Base-by-base conservation (phyloP, 2,113 vertebrate species). In the Ptilorrhoa leucosticta region DNA sequence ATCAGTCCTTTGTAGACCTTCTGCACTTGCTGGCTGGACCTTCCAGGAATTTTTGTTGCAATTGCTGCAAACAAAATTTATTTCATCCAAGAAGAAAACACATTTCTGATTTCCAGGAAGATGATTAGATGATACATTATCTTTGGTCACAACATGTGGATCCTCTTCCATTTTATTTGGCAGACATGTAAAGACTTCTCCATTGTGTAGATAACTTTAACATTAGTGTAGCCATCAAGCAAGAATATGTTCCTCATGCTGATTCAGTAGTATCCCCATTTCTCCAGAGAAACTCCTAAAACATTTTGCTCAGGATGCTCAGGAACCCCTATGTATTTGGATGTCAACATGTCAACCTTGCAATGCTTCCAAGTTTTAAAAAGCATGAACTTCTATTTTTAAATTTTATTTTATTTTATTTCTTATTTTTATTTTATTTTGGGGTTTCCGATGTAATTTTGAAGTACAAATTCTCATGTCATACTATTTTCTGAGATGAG, bases 31-130 rank as follows among this genome's bases (percentile, higher is more conserved):
- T 75, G 18, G 50, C 21, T 70, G n/a, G 31, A 89, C 16, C 7
- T 40, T 23, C 57, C 3, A 57, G 22, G 20, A 63, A 61, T 76
- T 91, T 79, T 83, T 80, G 37, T 83, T 83, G 37, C 45, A 54
- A 37, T 21, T 37, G 65, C 68, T 45, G 63, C 28, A 80, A 83
- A 44, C 57, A 86, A 88, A 88, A 77, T 44, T 42, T 69, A 69
- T 31, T 83, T 64, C 0, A 6, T 76, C 40, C 0, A 0, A 83
- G 63, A 71, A 51, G 19, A 35, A 50, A 85, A 44, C 13, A 40
- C 3, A 47, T 51, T 82, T 92, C 21, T 63, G 63, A 65, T 69
- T 83, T 28, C 31, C 17, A 63, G 71, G 18, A 70, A 56, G 31
- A 79, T 24, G 7, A 64, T 44, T 5, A 44, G 33, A 64, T 57